Conservation (phyloP, 2,797 vertebrate genomes). For the Ibycter americanus region DNA sequence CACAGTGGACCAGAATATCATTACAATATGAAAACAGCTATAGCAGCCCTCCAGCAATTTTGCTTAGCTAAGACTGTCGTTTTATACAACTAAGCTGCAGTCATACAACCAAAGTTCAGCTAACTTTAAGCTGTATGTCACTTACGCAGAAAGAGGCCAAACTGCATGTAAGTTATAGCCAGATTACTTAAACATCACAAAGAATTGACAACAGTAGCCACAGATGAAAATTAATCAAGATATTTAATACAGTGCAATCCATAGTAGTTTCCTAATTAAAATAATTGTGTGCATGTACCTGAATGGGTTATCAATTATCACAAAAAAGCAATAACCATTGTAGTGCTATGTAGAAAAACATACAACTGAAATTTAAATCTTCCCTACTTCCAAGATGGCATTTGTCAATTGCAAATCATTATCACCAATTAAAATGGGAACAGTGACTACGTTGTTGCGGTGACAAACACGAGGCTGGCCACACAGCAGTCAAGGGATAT, state of each 20-base stretch:
- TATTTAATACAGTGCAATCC: constrained; percentile 94
- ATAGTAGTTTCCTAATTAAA: constrained; percentile 90
- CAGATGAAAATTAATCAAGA: constrained; percentile 84
- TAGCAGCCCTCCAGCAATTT: not conserved
- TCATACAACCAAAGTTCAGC: not conserved
- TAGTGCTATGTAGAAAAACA: constrained; percentile 83
- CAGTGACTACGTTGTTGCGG: not conserved
- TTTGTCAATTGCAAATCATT: constrained; percentile 65
- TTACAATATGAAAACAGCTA: not conserved
- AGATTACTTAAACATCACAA: not conserved
- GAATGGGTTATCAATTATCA: constrained; percentile 78
- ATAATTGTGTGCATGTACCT: constrained; percentile 89
- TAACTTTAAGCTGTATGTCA: not conserved
- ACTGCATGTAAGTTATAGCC: not conserved
- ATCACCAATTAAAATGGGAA: constrained; percentile 68
- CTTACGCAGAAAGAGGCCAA: not conserved
- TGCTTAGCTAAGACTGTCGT: not conserved
- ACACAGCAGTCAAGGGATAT: constrained; percentile 62
- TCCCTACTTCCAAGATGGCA: constrained; percentile 58
- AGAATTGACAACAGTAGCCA: constrained; percentile 60
- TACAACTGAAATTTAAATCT: constrained; percentile 76
- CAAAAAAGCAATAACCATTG: constrained; percentile 77
- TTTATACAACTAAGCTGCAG: not conserved
- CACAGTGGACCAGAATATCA: too few species aligned
- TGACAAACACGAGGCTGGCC: constrained; percentile 65